A percentile compares a stretch with the other conserved stretches of the same genome.
Conservation (phyloP, 2,888 invertebrate species). For the Branchipolynoe longqiensis region DNA sequence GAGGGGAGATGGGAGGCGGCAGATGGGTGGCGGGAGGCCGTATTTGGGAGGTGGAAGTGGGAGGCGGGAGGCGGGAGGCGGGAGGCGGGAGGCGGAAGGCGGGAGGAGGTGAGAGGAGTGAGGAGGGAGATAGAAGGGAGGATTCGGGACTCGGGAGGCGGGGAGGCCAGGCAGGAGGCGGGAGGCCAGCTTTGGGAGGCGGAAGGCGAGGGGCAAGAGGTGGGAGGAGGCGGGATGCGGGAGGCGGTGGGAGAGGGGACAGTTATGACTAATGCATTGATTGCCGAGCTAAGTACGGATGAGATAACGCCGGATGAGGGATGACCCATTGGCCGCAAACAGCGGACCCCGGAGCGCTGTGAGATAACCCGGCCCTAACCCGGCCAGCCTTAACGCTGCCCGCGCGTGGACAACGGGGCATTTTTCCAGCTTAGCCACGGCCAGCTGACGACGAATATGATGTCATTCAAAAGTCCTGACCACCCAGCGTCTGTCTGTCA, state of each 20-base stretch:
- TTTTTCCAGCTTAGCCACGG: constrained; percentile 34
- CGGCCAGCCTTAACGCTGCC: constrained; percentile 15
- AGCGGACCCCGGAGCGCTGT: neutral
- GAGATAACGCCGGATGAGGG: constrained; percentile 27
- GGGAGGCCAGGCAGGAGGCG: neutral
- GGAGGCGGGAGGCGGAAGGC: too few relatives aligned
- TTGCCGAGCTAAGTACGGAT: neutral
- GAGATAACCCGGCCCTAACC: constrained; percentile 13
- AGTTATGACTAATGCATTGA: constrained; percentile 43
- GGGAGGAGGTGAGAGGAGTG: too few relatives aligned
- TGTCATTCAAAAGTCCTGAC: neutral
- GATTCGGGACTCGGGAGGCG: neutral
- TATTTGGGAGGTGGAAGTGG: too few relatives aligned
- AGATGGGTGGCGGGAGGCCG: too few relatives aligned
- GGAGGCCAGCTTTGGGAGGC: neutral
- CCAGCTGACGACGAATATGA: constrained; percentile 32
- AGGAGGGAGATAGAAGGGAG: too few relatives aligned
- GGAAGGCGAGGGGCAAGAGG: too few relatives aligned
- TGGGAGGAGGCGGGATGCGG: neutral
- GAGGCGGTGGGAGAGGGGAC: neutral
- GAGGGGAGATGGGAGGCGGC: too few relatives aligned
- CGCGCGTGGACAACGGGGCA: constrained; percentile 1
- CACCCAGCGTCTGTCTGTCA: neutral
- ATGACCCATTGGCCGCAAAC: constrained; percentile 13
- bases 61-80: too few relatives aligned